These are phyloP conservation scores for Porphyrio hochstetteri DNA, from an alignment of 2,113 vertebrate genomes.

Conservation along the genomic window DNA sequence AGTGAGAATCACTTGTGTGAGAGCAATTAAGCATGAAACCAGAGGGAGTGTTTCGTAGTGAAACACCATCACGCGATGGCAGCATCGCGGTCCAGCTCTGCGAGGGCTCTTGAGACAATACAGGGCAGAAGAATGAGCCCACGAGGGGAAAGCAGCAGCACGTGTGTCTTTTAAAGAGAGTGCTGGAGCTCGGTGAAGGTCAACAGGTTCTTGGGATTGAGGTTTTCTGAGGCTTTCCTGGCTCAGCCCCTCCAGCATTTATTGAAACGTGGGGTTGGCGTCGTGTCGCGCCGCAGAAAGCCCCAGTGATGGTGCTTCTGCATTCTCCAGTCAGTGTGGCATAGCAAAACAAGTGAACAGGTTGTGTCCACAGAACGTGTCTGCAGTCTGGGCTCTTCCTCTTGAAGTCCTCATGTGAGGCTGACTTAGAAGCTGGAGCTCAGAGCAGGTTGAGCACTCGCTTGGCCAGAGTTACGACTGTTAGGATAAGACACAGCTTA, in stretches of 20 bases:
- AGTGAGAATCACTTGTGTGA: not conserved
- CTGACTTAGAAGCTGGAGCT: not conserved
- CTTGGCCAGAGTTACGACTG: not conserved
- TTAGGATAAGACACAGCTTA: not conserved
- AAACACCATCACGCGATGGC: accelerated
- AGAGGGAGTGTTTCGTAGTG: not conserved
- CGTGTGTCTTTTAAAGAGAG: too few species aligned
- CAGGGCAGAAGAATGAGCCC: not conserved
- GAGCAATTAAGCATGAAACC: not conserved
- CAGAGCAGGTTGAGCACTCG: not conserved
- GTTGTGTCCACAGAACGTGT: not conserved
- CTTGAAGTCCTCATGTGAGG: not conserved
- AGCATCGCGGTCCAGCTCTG: too few species aligned
- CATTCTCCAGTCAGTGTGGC: not conserved
- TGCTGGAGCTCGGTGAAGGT: not conserved
- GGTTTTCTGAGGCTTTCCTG: not conserved
- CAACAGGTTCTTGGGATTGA: not conserved
- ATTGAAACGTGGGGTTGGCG: not conserved
- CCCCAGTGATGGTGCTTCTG: not conserved
- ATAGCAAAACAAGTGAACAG: too few species aligned
- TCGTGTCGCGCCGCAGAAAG: not conserved
- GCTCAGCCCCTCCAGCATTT: too few species aligned
- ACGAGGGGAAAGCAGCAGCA: not conserved
- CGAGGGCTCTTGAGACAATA: not conserved
- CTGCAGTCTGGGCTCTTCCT: too few species aligned